Evolutionary conservation across 2,888 invertebrate genomes (phyloP), one percentile per base, ranked within the genome.

Genomic region (Brenthis hecate): DNA sequence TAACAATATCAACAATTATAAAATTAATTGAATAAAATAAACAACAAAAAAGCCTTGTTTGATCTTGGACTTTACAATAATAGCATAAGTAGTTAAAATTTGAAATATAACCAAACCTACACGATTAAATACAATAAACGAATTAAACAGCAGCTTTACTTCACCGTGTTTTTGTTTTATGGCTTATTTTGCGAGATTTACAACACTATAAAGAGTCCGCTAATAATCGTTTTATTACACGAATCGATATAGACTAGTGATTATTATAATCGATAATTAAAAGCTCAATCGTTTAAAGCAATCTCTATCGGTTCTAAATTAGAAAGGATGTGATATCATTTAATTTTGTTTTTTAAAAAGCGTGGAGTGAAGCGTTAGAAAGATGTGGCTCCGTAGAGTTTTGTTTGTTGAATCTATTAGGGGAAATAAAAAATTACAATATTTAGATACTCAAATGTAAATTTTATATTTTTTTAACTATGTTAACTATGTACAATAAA

Each of bases 271-370:
- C 78, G 78, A 81, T 82, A 81, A 87, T 86, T 81, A 79, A 77
- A 80, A 79, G 82, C 78, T 78, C 79, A 80, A 84, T 82, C 84
- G 83, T 81, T 80, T 82, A 81, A 75, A 71, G 74, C 74, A 66
- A 72, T 73, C 65, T 73, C 65, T 72, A 64, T 53, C 51, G 48
- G 36, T 51, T 23, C 62, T 61, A 60, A 71, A 61, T 71, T 72
- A 71, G 69, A 74, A 66, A 57, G 62, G 66, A 72, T 74, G 64
- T 55, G 56, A 56, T 61, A 36, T 66, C 43, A 43, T 69, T 65
- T 55, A n/a, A 36, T 55, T 65, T 56, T 61, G 28, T 50, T 60
- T 23, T 65, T 57, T 47, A 8, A 66, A 63, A 57, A 61, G 14
- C 32, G 16, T 53, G 16, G 28, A 50, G n/a, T 13, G 28, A 36